Base-by-base conservation (phyloP, 2,888 invertebrate genomes). In the Margaritifera margaritifera region DNA sequence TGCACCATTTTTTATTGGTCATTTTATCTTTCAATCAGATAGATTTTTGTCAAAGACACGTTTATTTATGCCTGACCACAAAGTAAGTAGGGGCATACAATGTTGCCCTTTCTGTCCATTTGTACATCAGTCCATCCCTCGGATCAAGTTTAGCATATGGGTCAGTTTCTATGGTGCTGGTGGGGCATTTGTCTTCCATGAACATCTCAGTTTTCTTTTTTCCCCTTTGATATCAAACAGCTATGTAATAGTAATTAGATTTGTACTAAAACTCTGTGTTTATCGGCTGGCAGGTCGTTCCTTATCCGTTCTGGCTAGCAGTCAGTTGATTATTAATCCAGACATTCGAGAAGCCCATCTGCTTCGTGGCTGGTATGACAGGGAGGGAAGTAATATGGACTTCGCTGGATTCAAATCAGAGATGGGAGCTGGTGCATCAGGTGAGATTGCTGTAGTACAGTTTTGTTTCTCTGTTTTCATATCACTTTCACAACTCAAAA, bases 291-390 rank as follows among this genome's bases (percentile, higher is more conserved):
- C 79, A 77, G 89, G 90, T 6, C 82, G 90, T 19, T 89, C 90
- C 6, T 81, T 92, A 71, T 88, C 90, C 3, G 82, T 87, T 1
- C 66, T 86, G 4, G 77, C 76, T 50, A 84, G 84, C 59, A 89
- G 90, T 70, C 85, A 88, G 69, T 72, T 97, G 69, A 93, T 95
- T 78, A 87, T 95, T 8, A 96, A 98, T 91, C 98, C 99, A 0
- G 97, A 98, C 87, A 91, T 97, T 50, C 92, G 94, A 0, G 96
- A 96, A 85, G 95, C 96, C 2, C 95, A 96, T 88, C 92, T 88
- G 58, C 91, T 99, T 60, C 93, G 95, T 67, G 96, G 96, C 51
- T 99, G 99, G 99, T 99, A 93, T 89, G 96, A 95, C 87, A 93
- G 93, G 61, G 87, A 83, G 56, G 90, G 87, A 60, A 93, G 57